Base-by-base conservation (phyloP, 2,113 vertebrate genomes). In the Astatotilapia flaviijosephi region DNA sequence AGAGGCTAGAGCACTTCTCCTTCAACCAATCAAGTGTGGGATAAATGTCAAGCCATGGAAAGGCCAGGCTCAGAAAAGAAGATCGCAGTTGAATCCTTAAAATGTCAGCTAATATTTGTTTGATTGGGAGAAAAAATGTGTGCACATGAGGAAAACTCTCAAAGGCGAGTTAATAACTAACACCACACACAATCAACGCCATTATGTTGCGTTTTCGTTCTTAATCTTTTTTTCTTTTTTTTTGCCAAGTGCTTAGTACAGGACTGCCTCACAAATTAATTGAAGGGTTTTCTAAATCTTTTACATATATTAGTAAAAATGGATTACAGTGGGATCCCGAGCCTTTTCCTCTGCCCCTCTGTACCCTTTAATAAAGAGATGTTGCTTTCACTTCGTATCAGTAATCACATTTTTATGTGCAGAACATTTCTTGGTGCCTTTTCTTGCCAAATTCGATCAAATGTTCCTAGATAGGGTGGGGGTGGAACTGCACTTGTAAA, bases 31-130 rank as follows among this genome's bases (percentile, higher is more conserved):
- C 85, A 88, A 87, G 56, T 62, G 77, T 45, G 8, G 53, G 70
- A 90, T 83, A 94, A 95, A 95, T 96, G 93, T 93, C 93, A 95
- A 93, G 91, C 77, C 70, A 23, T 7, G 70, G 68, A 93, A 93
- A 94, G 90, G 94, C 90, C 93, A 91, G 45, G 42, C 75, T 88
- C 37, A 51, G 70, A 86, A 79, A 87, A 82, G 55, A 89, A 86
- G 84, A 86, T 45, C 10, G 49, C 65, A 40, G 86, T 86, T 91
- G 70, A 91, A 84, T 90, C 42, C 21, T 19, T 58, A 65, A 94
- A 93, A 93, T 92, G 91, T 90, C 89, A 87, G 55, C 6, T 80
- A 58, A 53, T 82, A 68, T 89, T 81, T 86, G 33, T 84, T 23
- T 79, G 47, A 9, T 6, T 53, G 10, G 35, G n/a, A 6, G 53